phyloP scores from a whole-genome alignment of 2,113 vertebrate species.

The Terrapene triunguis region DNA sequence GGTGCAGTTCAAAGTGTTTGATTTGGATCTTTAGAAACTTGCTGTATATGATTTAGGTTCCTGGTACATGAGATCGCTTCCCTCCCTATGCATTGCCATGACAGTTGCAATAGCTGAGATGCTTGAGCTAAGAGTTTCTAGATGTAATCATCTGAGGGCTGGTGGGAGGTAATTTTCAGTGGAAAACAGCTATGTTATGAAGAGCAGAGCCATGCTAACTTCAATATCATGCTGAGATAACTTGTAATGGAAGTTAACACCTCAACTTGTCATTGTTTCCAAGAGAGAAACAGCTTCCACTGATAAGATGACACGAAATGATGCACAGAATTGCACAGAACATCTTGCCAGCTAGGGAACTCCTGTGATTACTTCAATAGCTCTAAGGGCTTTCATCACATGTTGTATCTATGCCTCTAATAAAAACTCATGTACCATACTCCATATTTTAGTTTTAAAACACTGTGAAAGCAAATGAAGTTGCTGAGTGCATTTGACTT shows the following conservation, averaged over 20 bases:
- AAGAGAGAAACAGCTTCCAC: background rate
- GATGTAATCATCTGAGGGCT: background rate
- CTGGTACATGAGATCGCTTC: background rate
- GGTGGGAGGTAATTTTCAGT: background rate
- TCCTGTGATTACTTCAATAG: background rate
- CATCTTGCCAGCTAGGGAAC: background rate
- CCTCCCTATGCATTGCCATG: background rate
- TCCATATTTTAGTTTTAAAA: background rate
- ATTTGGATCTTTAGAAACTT: background rate
- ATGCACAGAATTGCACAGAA: background rate
- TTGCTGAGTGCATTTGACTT: background rate
- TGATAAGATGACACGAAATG: background rate
- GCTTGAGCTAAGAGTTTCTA: background rate
- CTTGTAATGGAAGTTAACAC: background rate
- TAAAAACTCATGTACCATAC: background rate
- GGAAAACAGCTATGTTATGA: background rate
- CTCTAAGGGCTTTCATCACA: background rate
- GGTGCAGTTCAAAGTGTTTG: background rate
- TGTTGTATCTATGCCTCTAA: background rate
- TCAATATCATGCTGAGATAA: background rate
- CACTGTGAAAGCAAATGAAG: background rate
- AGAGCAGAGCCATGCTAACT: background rate
- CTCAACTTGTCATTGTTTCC: constrained; percentile 53
- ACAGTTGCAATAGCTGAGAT: background rate
- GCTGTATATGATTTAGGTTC: background rate